phyloP scores from a whole-genome alignment of 2,888 invertebrate genomes.

The Dolichomitus sp. region DNA sequence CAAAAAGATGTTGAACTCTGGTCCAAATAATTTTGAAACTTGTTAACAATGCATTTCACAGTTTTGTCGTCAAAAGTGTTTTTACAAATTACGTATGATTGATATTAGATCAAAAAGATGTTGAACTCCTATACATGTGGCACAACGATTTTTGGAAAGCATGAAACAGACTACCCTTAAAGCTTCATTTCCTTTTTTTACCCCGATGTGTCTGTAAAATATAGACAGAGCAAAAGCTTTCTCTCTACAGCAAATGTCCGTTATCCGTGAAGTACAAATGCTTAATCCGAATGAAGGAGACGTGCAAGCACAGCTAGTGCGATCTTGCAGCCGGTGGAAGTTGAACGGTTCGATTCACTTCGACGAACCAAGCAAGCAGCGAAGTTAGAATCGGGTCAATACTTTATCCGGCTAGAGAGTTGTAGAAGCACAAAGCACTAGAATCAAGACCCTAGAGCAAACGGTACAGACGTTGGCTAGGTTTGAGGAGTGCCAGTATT shows the following conservation, averaged over 20 bases:
- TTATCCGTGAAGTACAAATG: constrained; percentile 58
- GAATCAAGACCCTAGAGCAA: constrained; percentile 3
- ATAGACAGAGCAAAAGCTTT: constrained; percentile 24
- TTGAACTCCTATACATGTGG: background rate
- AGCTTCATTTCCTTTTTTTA: constrained; percentile 19
- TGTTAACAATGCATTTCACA: background rate
- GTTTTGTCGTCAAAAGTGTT: background rate
- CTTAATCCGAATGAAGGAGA: constrained; percentile 58
- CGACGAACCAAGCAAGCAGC: constrained; percentile 36
- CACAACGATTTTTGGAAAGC: background rate
- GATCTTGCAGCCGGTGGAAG: constrained; percentile 53
- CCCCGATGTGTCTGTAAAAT: background rate
- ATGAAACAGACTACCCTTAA: background rate
- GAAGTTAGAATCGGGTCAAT: constrained; percentile 59
- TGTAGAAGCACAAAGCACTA: background rate
- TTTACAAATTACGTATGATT: background rate
- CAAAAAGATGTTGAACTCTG: background rate
- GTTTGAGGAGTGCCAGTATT: background rate
- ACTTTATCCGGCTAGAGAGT: constrained; percentile 51
- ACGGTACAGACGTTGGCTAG: constrained; percentile 24
- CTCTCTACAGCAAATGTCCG: constrained; percentile 39
- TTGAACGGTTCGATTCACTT: constrained; percentile 62
- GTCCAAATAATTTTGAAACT: background rate
- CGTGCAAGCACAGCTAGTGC: constrained; percentile 34
- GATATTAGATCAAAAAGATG: background rate